Evolutionary conservation across 2,797 vertebrate species (phyloP).

Genomic region (Paedocypris micromegethes): DNA sequence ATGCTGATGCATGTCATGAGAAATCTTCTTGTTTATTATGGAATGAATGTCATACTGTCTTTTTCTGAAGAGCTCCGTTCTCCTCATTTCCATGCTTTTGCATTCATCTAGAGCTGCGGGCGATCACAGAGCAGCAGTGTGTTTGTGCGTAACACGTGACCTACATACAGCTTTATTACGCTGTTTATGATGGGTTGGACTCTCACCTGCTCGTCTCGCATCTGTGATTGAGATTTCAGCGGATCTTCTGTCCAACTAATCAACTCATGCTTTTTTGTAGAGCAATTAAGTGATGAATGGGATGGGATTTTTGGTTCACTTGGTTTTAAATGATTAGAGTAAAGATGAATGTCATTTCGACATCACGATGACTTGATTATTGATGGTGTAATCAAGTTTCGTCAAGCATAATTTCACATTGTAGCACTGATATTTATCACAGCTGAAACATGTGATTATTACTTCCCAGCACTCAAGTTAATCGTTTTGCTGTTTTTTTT

Average conservation of each 20-base stretch:
- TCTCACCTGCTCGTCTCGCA: conserved; percentile 24
- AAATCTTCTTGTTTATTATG: conserved; percentile 3
- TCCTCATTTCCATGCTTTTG: conserved; percentile 30
- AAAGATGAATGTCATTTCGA: conserved; percentile 10
- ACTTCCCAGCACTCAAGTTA: conserved; percentile 6
- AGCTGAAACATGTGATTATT: not conserved
- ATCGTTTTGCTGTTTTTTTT: not conserved
- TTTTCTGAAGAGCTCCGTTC: not conserved
- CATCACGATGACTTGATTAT: not conserved
- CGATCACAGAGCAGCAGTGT: conserved; percentile 23
- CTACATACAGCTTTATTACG: conserved; percentile 42
- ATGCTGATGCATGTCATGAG: not conserved
- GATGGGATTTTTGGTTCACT: conserved; percentile 1
- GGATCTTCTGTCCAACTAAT: not conserved
- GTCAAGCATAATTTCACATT: not conserved
- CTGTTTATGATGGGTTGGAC: conserved; percentile 30
- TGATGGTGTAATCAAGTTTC: not conserved
- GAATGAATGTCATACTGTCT: not conserved
- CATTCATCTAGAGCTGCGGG: conserved; percentile 27
- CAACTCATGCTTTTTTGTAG: not conserved
- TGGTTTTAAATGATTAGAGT: not conserved
- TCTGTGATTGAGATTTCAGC: not conserved
- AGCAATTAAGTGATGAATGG: not conserved
- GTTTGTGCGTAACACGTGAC: conserved; percentile 36
- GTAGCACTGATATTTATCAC: not conserved